Conservation (phyloP, 2,797 vertebrate species). For the Salmo trutta region DNA sequence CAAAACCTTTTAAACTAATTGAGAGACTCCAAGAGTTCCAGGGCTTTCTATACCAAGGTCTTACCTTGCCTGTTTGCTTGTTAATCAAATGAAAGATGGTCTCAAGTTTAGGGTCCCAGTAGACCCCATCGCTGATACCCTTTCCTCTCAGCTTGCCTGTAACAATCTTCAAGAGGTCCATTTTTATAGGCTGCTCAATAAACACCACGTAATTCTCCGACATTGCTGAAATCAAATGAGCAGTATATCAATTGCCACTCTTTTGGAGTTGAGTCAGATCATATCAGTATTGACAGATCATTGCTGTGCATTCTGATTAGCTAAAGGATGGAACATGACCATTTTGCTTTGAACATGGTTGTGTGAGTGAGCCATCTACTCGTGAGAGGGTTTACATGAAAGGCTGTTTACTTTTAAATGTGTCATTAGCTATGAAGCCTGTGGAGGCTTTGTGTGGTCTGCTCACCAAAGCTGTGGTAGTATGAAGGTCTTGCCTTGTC, state of each 20-base stretch:
- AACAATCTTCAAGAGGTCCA: conserved; percentile 82
- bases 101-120: conserved; percentile 82
- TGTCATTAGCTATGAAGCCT: neutral
- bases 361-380: neutral
- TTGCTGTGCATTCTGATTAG: neutral
- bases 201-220: conserved; percentile 90
- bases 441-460: neutral
- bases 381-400: neutral
- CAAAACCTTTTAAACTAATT: too few relatives aligned
- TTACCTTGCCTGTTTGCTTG: conserved; percentile 85
- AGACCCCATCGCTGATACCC: conserved; percentile 74
- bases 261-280: neutral
- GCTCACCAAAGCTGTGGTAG: conserved; percentile 95
- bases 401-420: neutral
- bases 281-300: neutral
- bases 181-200: conserved; percentile 88
- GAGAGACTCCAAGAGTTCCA: too few relatives aligned
- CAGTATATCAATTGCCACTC: neutral
- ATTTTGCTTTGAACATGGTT: neutral
- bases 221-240: conserved; percentile 79
- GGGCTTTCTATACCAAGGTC: neutral
- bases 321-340: neutral
- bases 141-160: conserved; percentile 77
- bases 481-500: conserved; percentile 85
- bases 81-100: conserved; percentile 85